Percentiles rank a stretch among this genome's conserved stretches.
phyloP scores from a whole-genome alignment of 2,888 invertebrate species.

The Brachyptera risi region DNA sequence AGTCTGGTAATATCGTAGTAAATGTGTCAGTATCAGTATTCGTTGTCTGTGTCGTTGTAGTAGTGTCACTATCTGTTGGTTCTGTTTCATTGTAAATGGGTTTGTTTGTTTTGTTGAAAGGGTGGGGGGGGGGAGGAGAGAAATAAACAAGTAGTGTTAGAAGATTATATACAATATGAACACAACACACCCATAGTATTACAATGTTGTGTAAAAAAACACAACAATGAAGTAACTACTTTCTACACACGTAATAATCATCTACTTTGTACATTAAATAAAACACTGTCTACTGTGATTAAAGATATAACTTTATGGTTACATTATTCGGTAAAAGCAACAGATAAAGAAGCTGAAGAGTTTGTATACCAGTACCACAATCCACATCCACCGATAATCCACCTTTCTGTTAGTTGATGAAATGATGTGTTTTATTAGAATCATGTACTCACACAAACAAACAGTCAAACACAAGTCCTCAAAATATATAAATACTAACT shows the following conservation, averaged over 20 bases:
- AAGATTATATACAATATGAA: conserved; percentile 18
- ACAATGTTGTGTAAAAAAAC: background rate
- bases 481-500: too few species aligned
- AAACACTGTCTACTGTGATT: too few species aligned
- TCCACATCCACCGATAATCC: too few species aligned
- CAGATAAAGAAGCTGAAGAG: too few species aligned
- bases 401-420: conserved; percentile 27
- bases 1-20: conserved; percentile 13
- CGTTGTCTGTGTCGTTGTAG: conserved; percentile 25
- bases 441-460: background rate
- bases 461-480: background rate
- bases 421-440: conserved; percentile 2
- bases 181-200: too few species aligned
- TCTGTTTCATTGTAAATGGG: conserved; percentile 26
- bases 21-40: conserved; percentile 5
- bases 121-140: background rate
- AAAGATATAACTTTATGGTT: too few species aligned
- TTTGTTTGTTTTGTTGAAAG: too few species aligned
- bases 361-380: too few species aligned
- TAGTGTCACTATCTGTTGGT: conserved; percentile 23
- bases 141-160: background rate
- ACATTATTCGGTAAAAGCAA: too few species aligned
- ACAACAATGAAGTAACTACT: background rate
- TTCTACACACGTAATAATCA: too few species aligned
- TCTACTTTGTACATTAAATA: too few species aligned